Evolutionary conservation across 2,113 vertebrate species (phyloP).

Genomic region (Alces alces): DNA sequence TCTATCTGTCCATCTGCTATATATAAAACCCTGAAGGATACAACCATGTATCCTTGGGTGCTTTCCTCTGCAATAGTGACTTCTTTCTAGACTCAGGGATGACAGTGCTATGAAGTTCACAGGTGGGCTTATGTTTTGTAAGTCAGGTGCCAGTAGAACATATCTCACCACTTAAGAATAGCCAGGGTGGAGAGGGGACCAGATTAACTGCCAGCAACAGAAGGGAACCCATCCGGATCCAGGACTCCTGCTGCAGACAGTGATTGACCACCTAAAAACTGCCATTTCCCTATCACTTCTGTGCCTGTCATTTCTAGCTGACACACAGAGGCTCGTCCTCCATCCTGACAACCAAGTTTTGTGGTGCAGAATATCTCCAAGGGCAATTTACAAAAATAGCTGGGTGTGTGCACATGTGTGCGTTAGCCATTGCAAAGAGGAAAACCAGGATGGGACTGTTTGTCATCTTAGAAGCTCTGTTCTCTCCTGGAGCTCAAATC

Average conservation of each 20-base stretch:
- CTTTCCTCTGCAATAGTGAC: neutral
- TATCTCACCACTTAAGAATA: rapidly evolving
- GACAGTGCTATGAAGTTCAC: rapidly evolving
- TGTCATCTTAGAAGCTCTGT: neutral
- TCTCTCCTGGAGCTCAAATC: neutral
- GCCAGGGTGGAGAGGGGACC: no score
- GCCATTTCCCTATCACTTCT: neutral
- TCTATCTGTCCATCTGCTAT: rapidly evolving
- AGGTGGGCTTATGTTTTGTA: rapidly evolving
- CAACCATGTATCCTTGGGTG: rapidly evolving
- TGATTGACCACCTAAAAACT: neutral
- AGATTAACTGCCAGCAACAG: neutral
- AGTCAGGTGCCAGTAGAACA: neutral
- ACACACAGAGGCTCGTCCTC: neutral
- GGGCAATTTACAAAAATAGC: neutral
- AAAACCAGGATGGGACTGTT: neutral
- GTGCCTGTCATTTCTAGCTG: neutral
- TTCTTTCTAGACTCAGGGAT: neutral
- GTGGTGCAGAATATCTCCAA: neutral
- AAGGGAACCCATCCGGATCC: neutral
- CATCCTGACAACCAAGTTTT: neutral
- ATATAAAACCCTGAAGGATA: neutral
- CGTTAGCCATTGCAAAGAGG: neutral
- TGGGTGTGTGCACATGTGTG: rapidly evolving
- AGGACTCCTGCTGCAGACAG: rapidly evolving